Conservation (phyloP, 2,888 invertebrate genomes). For the Acrobasis consociella region DNA sequence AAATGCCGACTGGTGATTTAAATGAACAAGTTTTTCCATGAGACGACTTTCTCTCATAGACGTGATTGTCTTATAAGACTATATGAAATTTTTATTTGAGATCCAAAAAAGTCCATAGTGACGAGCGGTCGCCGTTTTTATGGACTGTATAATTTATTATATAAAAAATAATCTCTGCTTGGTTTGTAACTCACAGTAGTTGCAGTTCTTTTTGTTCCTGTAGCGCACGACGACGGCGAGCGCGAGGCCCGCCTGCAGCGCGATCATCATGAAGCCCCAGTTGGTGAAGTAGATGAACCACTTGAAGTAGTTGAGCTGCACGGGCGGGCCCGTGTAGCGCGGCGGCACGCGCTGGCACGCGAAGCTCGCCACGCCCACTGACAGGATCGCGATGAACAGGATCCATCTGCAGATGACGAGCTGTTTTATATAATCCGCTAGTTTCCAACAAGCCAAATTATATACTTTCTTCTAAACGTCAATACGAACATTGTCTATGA, state of each 20-base stretch:
- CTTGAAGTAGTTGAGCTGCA: constrained; percentile 76
- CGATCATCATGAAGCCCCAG: constrained; percentile 85
- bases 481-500: too few species aligned
- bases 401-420: constrained; percentile 69
- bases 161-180: neutral
- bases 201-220: constrained; percentile 53
- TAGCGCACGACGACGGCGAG: constrained; percentile 76
- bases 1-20: too few species aligned
- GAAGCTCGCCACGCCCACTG: constrained; percentile 72
- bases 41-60: too few species aligned
- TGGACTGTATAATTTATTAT: neutral
- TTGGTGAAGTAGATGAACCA: constrained; percentile 90
- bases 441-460: too few species aligned
- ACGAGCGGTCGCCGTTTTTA: too few species aligned
- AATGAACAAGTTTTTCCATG: too few species aligned
- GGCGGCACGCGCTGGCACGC: constrained; percentile 65
- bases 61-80: too few species aligned
- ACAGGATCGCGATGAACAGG: constrained; percentile 74
- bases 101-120: too few species aligned
- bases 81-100: too few species aligned
- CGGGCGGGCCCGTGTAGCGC: constrained; percentile 57
- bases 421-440: neutral
- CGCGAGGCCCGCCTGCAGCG: constrained; percentile 82
- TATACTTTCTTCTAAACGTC: too few species aligned
- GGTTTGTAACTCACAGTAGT: constrained; percentile 54